phyloP scores from a whole-genome alignment of 2,888 invertebrate genomes.

The Deroplatys truncata region DNA sequence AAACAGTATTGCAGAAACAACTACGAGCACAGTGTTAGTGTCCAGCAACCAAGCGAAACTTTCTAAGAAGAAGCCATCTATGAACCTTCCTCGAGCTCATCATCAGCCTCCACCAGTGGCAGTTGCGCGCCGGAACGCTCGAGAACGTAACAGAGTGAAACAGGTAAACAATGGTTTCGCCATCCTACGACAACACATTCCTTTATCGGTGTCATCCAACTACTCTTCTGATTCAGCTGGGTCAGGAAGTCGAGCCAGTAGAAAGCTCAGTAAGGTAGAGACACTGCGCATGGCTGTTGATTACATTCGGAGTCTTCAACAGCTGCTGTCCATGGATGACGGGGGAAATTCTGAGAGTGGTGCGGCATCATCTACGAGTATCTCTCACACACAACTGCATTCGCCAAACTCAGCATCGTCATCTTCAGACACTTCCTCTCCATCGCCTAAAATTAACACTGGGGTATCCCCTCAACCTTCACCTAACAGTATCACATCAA shows the following conservation, averaged over 20 bases:
- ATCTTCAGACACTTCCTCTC: not conserved
- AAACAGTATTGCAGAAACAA: not conserved
- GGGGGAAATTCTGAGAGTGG: constrained; percentile 31
- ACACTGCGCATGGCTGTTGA: constrained; percentile 87
- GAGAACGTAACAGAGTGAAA: constrained; percentile 88
- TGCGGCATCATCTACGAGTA: not conserved
- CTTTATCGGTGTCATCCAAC: constrained; percentile 70
- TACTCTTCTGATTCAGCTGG: constrained; percentile 60
- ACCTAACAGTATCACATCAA: not conserved
- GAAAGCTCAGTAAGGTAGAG: constrained; percentile 84
- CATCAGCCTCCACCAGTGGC: constrained; percentile 66
- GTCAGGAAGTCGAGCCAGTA: constrained; percentile 43
- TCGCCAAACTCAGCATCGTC: constrained; percentile 12
- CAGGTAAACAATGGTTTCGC: constrained; percentile 91
- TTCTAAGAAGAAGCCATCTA: not conserved
- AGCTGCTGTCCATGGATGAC: constrained; percentile 64
- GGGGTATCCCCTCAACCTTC: not conserved
- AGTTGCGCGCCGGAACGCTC: constrained; percentile 83
- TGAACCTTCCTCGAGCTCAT: not conserved
- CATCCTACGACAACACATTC: constrained; percentile 81
- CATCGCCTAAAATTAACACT: not conserved
- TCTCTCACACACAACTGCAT: not conserved
- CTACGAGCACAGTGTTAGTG: not conserved
- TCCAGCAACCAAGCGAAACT: not conserved
- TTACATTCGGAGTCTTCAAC: constrained; percentile 78